Evolutionary conservation across 1,140 invertebrate species (phyloP).

Genomic region (Heliconius nattereri): DNA sequence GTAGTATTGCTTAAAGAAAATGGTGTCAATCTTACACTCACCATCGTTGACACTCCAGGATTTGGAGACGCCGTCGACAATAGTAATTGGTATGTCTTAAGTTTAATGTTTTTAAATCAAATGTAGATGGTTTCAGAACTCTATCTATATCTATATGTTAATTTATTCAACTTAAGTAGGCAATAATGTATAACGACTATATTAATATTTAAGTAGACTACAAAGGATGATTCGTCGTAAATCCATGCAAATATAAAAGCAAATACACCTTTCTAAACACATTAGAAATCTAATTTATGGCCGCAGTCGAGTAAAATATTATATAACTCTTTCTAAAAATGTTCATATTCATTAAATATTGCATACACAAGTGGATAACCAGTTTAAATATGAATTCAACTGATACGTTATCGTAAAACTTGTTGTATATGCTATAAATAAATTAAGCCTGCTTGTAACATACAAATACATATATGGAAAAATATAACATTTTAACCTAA

Average conservation of each 20-base stretch:
- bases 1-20: slow-evolving; percentile 95
- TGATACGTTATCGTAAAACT: slow-evolving; percentile 2
- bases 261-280: not conserved
- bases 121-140: not conserved
- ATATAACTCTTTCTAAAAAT: slow-evolving; percentile 14
- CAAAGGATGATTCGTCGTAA: not conserved
- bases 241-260: not conserved
- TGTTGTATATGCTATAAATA: slow-evolving; percentile 14
- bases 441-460: slow-evolving; percentile 5
- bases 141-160: not conserved
- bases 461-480: slow-evolving; percentile 12
- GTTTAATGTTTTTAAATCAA: not conserved
- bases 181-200: not conserved
- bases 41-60: slow-evolving; percentile 98
- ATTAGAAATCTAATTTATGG: slow-evolving; percentile 11
- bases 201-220: not conserved
- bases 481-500: slow-evolving; percentile 31
- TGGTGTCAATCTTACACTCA: slow-evolving; percentile 94
- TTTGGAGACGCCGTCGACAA: slow-evolving; percentile 99
- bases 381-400: slow-evolving; percentile 13
- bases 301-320: slow-evolving; percentile 6
- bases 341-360: slow-evolving; percentile 1
- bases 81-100: slow-evolving; percentile 88
- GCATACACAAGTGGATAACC: slow-evolving; percentile 2
- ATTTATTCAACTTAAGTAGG: not conserved